Base-by-base conservation (phyloP, 2,113 vertebrate species). In the Hyperopisus bebe region DNA sequence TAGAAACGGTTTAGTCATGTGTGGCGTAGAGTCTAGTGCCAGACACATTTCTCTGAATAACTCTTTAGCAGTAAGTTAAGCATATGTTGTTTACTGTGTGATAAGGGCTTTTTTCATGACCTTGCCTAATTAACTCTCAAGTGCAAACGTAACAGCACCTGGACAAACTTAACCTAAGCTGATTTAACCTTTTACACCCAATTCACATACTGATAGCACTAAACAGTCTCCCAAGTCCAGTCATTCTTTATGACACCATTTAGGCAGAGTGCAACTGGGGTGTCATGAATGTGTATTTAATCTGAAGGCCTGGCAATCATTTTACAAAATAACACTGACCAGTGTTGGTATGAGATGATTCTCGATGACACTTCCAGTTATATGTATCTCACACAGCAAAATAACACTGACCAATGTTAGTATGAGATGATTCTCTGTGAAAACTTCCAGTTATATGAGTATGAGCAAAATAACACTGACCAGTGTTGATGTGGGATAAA, bases 21-120 rank as follows among this genome's bases (percentile, higher is more conserved):
- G 21, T n/a, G 24, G 0, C 10, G 10, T 70, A 31, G 62, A 3
- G 8, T 70, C 9, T 31, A 31, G 10, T 70, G n/a, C 3, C 9
- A 66, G 6, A 27, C 9, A 13, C 27, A 70, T 31, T 13, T 90
- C 82, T 88, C 53, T 89, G 58, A 82, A 62, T 74, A 44, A 47
- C 86, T 77, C 19, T 83, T 31, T 88, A 50, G 47, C 87, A 77
- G 70, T 27, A 35, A 62, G 53, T 58, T 83, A 42, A 90, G 66
- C 50, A 66, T 4, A 55, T 89, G 89, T 44, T 83, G 86, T 89
- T 42, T 17, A 9, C 53, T 50, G 58, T 89, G 21, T 89, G 91
- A 94, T 92, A 93, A 92, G 90, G 42, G 66, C n/a, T n/a, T 55
- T 53, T 24, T 24, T 88, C 58, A 42, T 90, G 90, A 90, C 91